These are phyloP conservation scores for Pongo abelii DNA, from an alignment of 2,113 vertebrate genomes.

Conservation along the genomic window DNA sequence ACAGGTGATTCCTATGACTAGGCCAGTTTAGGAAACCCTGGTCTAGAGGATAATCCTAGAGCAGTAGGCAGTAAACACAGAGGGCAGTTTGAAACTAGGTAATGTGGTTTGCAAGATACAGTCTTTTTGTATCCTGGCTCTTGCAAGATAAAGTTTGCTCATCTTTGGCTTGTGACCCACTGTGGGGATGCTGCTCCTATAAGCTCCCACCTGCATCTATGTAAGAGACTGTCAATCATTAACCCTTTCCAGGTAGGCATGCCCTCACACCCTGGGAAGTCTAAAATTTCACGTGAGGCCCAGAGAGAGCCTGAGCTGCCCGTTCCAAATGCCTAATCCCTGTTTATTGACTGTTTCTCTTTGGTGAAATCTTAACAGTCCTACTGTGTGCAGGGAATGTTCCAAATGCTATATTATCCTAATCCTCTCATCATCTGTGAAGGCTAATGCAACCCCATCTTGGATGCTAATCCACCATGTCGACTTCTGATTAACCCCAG, in stretches of 20 bases:
- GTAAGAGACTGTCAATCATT: not conserved
- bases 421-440: not conserved
- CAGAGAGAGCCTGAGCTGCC: not conserved
- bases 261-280: not conserved
- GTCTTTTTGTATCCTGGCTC: conserved; percentile 2
- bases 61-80: not conserved
- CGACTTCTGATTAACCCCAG: not conserved
- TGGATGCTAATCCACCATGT: not conserved
- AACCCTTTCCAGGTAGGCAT: not conserved
- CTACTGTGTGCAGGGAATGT: not conserved
- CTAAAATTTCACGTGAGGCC: not conserved
- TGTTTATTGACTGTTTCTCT: not conserved
- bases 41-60: not conserved
- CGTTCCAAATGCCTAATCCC: not conserved
- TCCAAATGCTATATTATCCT: not conserved
- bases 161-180: not conserved
- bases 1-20: conserved; percentile 27
- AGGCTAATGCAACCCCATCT: not conserved
- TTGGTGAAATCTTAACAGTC: not conserved
- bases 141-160: not conserved
- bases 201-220: not conserved
- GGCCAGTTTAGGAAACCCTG: conserved; percentile 14
- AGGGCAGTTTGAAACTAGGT: not conserved
- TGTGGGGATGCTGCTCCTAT: not conserved
- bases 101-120: not conserved